Evolutionary conservation across 2,797 vertebrate species (phyloP), one percentile per base, ranked within the genome.

Genomic region (Yasuhikotakia modesta): DNA sequence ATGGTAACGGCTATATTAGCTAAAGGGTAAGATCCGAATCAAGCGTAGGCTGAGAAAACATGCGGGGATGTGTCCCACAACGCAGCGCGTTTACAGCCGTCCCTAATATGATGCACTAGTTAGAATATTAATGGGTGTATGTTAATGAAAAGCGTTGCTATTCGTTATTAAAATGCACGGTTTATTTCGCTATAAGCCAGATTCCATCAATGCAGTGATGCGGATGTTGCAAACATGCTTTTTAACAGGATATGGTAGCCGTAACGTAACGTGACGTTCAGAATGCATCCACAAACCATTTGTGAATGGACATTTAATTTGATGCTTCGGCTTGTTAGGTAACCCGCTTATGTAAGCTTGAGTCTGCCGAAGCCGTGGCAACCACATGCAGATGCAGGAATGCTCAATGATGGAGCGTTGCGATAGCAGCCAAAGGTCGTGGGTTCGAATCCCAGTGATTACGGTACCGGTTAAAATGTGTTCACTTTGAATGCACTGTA

Each of bases 1-100:
- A 87, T 86, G 80, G 83, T 79, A 86, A 86, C 87, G 50, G 48
- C 57, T 78, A 70, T 73, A 78, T 73, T 80, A 76, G 73, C 53
- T 32, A 73, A 65, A 30, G 68, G 27, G 55, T 80, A 45, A 50
- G 57, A 72, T 76, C 43, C 43, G 57, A 17, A 74, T 74, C 53
- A 21, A 66, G 79, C 76, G 78, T 84, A 68, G 74, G 80, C 67
- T 72, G 48, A 55, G 53, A 79, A 76, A 76, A 63, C 27, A 30
- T 61, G 58, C 27, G 24, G 24, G 55, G 24, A 27, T 35, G 46
- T 58, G 1, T 66, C n/a, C n/a, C n/a, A n/a, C n/a, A n/a, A n/a
- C n/a, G n/a, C n/a, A n/a, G n/a, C n/a, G n/a, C n/a, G 12, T 22
- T 22, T 16, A 32, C 58, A 12, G 30, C 67, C 35, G 67, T 65